Evolutionary conservation across 64 coral and sea anemone genomes (phyloP).

Genomic region (Actinia tenebrosa): DNA sequence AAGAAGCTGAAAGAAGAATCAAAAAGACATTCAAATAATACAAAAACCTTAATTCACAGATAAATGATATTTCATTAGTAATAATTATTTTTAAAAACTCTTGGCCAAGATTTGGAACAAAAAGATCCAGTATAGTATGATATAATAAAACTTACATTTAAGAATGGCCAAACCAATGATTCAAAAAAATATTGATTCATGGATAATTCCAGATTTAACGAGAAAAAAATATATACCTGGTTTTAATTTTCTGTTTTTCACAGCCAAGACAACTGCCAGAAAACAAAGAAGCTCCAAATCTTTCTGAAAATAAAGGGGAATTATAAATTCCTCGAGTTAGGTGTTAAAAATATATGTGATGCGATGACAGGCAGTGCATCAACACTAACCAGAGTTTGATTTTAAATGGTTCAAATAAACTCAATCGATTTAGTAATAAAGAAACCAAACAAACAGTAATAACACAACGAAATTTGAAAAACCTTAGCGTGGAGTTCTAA

Average conservation of each 20-base stretch:
- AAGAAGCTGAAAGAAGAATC: conserved; percentile 46
- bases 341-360: background rate
- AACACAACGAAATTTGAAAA: background rate
- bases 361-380: background rate
- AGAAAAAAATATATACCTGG: conserved; percentile 45
- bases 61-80: no score
- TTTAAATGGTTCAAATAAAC: background rate
- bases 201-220: no score
- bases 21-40: background rate
- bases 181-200: no score
- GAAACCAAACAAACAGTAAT: background rate
- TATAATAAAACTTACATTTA: no score
- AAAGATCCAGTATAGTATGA: no score
- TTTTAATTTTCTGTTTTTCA: conserved; percentile 95
- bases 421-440: background rate
- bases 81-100: no score
- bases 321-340: background rate
- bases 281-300: conserved; percentile 88
- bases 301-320: conserved; percentile 25
- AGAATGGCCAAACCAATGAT: no score
- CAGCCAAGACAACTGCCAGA: conserved; percentile 79
- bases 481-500: background rate
- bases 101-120: no score
- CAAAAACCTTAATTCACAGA: no score
- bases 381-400: background rate